Conservation (phyloP, 2,113 vertebrate species). For the Elgaria multicarinata region DNA sequence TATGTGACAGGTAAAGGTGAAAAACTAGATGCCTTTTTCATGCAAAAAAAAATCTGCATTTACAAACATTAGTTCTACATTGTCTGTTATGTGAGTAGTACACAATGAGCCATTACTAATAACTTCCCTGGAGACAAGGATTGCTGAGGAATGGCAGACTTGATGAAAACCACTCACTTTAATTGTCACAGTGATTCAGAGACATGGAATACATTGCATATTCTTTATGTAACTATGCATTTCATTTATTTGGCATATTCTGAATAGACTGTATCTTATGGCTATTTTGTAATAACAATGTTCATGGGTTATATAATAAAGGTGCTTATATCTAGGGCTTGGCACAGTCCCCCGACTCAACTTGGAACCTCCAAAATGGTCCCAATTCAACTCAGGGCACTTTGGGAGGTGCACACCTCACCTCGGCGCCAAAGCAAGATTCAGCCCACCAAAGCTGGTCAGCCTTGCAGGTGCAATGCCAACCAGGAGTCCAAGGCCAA, state of each 20-base stretch:
- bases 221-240: background rate
- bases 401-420: too few relatives aligned
- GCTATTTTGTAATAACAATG: background rate
- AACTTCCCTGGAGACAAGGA: background rate
- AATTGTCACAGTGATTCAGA: background rate
- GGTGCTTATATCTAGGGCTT: too few relatives aligned
- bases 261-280: background rate
- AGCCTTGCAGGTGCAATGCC: too few relatives aligned
- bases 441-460: too few relatives aligned
- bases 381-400: too few relatives aligned
- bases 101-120: background rate
- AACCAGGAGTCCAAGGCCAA: too few relatives aligned
- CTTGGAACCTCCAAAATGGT: too few relatives aligned
- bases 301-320: conserved; percentile 15
- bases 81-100: conserved; percentile 22
- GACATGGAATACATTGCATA: conserved; percentile 16
- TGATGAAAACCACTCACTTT: background rate
- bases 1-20: conserved; percentile 29
- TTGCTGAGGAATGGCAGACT: conserved; percentile 15
- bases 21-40: conserved; percentile 47
- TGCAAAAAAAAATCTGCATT: conserved; percentile 11
- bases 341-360: too few relatives aligned
- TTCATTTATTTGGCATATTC: conserved; percentile 13
- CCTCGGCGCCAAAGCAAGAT: too few relatives aligned
- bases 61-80: conserved; percentile 34